Conservation (phyloP, 2,797 vertebrate genomes). For the Prunella strophiata region DNA sequence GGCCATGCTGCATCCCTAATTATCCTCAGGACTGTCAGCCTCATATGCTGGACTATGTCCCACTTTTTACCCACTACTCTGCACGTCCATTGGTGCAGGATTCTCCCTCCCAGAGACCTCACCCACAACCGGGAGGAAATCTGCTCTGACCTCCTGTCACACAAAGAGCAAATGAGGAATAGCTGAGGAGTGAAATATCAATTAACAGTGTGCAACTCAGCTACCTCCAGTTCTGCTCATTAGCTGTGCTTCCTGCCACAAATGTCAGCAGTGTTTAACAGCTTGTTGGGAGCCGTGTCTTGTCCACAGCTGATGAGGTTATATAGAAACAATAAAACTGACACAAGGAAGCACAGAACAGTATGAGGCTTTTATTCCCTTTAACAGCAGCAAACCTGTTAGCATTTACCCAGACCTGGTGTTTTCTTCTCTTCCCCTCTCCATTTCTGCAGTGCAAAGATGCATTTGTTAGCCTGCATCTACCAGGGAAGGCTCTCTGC, state of each 20-base stretch:
- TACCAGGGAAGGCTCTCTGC: not conserved
- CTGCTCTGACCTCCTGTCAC: constrained; percentile 22
- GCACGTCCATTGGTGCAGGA: not conserved
- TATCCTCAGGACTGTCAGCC: not conserved
- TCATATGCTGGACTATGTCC: rapidly evolving
- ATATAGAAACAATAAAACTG: not conserved
- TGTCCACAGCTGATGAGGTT: not conserved
- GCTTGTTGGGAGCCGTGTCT: not conserved
- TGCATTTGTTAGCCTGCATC: not conserved
- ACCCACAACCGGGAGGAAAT: not conserved
- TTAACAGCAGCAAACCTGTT: not conserved
- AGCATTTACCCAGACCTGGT: not conserved
- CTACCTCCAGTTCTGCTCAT: constrained; percentile 5
- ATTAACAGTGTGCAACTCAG: not conserved
- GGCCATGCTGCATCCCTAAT: not conserved
- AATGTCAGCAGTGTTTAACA: constrained; percentile 15
- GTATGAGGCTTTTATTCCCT: not conserved
- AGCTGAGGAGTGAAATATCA: constrained; percentile 7
- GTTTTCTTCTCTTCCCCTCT: not conserved
- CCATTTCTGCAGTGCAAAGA: not conserved
- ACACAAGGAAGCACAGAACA: not conserved
- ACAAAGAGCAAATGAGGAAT: not conserved
- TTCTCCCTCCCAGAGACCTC: not conserved
- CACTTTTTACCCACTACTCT: not conserved
- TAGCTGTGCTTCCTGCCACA: constrained; percentile 36